Evolutionary conservation across 2,888 invertebrate genomes (phyloP).

Genomic region (Sepiola atlantica): DNA sequence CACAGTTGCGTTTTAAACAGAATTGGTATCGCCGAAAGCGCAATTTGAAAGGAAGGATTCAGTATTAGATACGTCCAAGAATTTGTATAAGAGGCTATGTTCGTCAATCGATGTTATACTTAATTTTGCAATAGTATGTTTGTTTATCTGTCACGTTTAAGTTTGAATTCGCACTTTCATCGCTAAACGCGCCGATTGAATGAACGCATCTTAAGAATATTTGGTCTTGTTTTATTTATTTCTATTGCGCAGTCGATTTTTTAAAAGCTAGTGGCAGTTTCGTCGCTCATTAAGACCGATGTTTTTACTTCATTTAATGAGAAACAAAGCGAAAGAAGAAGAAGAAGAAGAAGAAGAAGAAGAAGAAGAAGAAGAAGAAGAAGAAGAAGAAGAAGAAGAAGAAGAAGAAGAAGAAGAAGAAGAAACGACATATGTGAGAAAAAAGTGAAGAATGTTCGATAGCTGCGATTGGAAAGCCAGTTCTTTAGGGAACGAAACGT

Average conservation of each 20-base stretch:
- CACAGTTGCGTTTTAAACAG: no score
- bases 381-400: neutral
- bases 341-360: neutral
- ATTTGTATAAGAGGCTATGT: no score
- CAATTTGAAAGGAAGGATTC: no score
- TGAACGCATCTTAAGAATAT: no score
- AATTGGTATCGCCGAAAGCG: no score
- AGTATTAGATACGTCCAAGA: no score
- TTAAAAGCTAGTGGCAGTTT: neutral
- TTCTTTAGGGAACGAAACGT: neutral
- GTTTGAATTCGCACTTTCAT: no score
- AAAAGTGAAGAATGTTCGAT: neutral
- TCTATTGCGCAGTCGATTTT: neutral
- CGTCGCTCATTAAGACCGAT: neutral
- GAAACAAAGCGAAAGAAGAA: neutral
- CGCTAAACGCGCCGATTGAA: no score
- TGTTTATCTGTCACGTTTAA: no score
- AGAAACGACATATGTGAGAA: neutral
- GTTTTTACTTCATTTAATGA: neutral
- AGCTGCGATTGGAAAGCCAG: neutral
- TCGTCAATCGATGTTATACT: no score
- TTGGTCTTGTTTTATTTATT: neutral
- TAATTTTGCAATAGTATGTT: no score
- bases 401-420: neutral
- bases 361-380: neutral